Evolutionary conservation across 2,113 vertebrate genomes (phyloP).

Genomic region (Pteruthius melanotis): DNA sequence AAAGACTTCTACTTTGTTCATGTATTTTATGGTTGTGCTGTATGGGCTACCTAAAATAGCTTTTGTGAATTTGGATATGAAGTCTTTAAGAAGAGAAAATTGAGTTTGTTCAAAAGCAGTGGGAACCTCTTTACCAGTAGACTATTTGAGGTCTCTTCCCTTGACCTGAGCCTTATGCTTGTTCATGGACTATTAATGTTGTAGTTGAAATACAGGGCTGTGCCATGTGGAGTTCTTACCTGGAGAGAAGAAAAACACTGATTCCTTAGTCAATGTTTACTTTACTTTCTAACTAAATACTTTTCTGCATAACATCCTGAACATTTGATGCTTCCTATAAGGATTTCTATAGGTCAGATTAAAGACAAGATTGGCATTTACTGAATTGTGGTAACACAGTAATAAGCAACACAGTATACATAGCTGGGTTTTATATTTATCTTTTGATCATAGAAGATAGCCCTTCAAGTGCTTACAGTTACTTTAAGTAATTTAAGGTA

Average conservation of each 20-base stretch:
- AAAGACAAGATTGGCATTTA: not conserved
- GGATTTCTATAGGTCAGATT: not conserved
- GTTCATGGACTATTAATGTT: not conserved
- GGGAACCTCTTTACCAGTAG: not conserved
- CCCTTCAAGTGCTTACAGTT: not conserved
- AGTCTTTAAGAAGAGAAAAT: not conserved
- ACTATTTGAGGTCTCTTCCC: not conserved
- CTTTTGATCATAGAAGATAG: not conserved
- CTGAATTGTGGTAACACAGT: not conserved
- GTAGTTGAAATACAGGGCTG: not conserved
- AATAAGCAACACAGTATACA: not conserved
- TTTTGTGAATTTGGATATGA: not conserved
- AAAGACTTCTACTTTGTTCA: not conserved
- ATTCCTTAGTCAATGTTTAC: not conserved
- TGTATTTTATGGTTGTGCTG: not conserved
- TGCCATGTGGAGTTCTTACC: not conserved
- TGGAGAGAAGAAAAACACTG: not conserved
- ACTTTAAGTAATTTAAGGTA: not conserved
- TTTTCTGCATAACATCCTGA: not conserved
- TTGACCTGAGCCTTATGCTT: not conserved
- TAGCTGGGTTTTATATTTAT: not conserved
- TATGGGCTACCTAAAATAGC: not conserved
- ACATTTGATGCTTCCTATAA: not conserved
- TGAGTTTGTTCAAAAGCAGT: not conserved
- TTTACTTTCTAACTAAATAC: not conserved